Percentiles rank a stretch among this genome's conserved stretches.
These are phyloP conservation scores for Drosophila phalerata DNA, from an alignment of 2,888 invertebrate species.

Conservation along the genomic window DNA sequence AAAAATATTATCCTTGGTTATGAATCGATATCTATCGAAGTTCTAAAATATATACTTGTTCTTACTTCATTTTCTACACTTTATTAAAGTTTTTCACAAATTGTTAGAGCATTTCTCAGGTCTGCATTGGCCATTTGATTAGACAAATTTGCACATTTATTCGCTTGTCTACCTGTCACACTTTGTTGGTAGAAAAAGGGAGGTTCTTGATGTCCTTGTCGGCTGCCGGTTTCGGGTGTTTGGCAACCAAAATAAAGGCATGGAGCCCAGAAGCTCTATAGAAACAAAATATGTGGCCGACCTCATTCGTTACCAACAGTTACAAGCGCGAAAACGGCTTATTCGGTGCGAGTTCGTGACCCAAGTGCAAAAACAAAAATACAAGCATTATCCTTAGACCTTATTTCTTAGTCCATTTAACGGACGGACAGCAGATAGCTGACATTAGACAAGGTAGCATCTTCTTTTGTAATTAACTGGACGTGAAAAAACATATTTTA, in stretches of 20 bases:
- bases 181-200: constrained; percentile 1
- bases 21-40: too few relatives aligned
- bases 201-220: constrained; percentile 64
- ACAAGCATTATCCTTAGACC: constrained; percentile 11
- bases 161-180: constrained; percentile 39
- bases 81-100: not conserved
- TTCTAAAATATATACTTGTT: too few relatives aligned
- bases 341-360: constrained; percentile 35
- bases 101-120: constrained; percentile 30
- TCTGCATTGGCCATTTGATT: constrained; percentile 2
- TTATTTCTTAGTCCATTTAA: constrained; percentile 11
- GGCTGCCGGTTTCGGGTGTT: constrained; percentile 68
- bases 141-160: constrained; percentile 55
- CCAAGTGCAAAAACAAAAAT: constrained; percentile 45
- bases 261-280: constrained; percentile 67
- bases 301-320: constrained; percentile 80
- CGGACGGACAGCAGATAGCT: constrained; percentile 11
- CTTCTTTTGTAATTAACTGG: constrained; percentile 16
- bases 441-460: not conserved
- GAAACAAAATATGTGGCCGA: constrained; percentile 73
- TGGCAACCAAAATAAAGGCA: constrained; percentile 64
- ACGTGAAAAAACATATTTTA: not conserved
- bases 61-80: too few relatives aligned
- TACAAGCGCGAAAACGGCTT: constrained; percentile 70
- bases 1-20: too few relatives aligned